Percentiles rank a stretch among this genome's conserved stretches.
These are phyloP conservation scores for Parotocinclus haroldoi DNA, from an alignment of 2,797 vertebrate genomes.

Conservation along the genomic window DNA sequence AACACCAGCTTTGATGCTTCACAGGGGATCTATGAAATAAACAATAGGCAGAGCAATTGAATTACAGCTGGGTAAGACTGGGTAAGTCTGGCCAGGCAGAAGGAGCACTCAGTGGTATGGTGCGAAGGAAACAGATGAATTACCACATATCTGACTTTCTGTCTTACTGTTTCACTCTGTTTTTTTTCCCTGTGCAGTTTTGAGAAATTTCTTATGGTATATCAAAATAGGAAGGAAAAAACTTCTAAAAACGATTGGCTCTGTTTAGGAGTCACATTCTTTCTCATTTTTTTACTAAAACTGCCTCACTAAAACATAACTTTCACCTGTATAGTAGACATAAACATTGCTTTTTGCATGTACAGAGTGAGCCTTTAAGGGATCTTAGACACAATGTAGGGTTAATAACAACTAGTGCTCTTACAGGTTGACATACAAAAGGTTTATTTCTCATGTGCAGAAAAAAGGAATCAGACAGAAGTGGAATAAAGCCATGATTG, in stretches of 20 bases:
- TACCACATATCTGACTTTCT: slow-evolving; percentile 68
- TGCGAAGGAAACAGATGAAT: slow-evolving; percentile 63
- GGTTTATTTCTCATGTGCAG: slow-evolving; percentile 95
- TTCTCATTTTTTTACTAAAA: too few species aligned
- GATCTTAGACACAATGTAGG: slow-evolving; percentile 1
- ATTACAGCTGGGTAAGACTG: slow-evolving; percentile 78
- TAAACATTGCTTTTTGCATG: too few species aligned
- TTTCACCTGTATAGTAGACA: too few species aligned
- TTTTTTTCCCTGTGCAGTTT: slow-evolving; percentile 47
- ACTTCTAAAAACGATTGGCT: too few species aligned
- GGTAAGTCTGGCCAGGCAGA: slow-evolving; percentile 58
- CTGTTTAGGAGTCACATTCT: too few species aligned
- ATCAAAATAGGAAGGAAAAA: not conserved
- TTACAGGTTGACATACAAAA: slow-evolving; percentile 83
- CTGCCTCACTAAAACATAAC: too few species aligned
- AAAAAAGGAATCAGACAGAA: slow-evolving; percentile 37
- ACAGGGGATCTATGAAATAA: slow-evolving; percentile 94
- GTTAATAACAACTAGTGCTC: slow-evolving; percentile 13
- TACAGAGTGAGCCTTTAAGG: not conserved
- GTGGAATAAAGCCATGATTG: not conserved
- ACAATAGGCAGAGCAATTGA: slow-evolving; percentile 91
- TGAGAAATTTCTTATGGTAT: not conserved
- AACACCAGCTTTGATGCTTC: slow-evolving; percentile 94
- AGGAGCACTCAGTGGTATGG: slow-evolving; percentile 55
- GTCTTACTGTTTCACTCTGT: slow-evolving; percentile 49